Evolutionary conservation across 2,113 vertebrate species (phyloP).

Genomic region (Bombycilla garrulus): DNA sequence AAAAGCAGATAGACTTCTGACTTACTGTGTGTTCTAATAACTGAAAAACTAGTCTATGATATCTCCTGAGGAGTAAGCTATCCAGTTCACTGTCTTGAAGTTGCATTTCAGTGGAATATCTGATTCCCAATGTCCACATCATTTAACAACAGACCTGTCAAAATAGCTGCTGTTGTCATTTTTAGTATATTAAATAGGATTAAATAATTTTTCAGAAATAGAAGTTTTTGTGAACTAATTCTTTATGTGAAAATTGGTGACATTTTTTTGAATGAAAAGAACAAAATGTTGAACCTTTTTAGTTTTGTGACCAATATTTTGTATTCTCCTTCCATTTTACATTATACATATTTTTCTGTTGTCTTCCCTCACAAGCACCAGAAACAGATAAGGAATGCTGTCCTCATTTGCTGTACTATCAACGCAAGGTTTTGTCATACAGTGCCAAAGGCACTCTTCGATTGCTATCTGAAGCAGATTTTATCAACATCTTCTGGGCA

Average conservation of each 20-base stretch:
- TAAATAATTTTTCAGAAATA: background rate
- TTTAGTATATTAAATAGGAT: background rate
- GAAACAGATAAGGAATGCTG: background rate
- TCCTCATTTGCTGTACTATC: background rate
- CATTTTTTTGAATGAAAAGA: background rate
- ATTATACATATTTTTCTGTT: background rate
- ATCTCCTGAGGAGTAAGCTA: background rate
- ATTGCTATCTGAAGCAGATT: conserved; percentile 22
- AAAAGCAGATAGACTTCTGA: background rate
- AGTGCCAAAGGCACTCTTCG: background rate
- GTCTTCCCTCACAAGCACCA: background rate
- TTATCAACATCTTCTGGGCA: conserved; percentile 27
- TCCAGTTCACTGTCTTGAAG: background rate
- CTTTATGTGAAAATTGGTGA: background rate
- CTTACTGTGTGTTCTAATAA: background rate
- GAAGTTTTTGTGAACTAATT: background rate
- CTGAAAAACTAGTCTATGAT: background rate
- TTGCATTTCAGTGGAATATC: background rate
- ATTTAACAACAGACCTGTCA: background rate
- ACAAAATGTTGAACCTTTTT: background rate
- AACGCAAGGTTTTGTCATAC: background rate
- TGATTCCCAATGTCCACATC: background rate
- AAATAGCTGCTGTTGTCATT: background rate
- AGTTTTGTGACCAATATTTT: background rate
- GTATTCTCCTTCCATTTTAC: background rate